These are phyloP conservation scores for Cossypha polioptera DNA, from an alignment of 2,797 vertebrate species.

Conservation along the genomic window DNA sequence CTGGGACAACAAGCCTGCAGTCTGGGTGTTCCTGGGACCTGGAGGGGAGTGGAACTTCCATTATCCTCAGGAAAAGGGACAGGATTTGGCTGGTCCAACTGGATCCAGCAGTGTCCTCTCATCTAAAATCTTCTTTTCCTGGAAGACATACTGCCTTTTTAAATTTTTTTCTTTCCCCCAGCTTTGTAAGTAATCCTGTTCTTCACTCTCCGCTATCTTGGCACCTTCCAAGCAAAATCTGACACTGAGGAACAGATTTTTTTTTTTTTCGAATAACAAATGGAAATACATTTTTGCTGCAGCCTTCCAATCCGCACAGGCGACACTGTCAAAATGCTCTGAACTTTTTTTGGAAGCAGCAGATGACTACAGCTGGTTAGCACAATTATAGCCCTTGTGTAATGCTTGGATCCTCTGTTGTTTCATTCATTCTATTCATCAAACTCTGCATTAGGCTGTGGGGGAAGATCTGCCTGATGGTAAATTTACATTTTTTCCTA, in stretches of 20 bases:
- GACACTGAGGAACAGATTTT: constrained; percentile 13
- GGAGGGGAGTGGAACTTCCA: not conserved
- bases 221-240: constrained; percentile 52
- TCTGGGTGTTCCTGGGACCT: not conserved
- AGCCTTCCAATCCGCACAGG: constrained; percentile 43
- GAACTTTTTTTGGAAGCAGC: constrained; percentile 65
- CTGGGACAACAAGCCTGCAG: not conserved
- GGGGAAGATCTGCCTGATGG: constrained; percentile 29
- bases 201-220: not conserved
- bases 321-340: constrained; percentile 54
- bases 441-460: constrained; percentile 17
- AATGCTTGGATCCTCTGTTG: constrained; percentile 56
- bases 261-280: not conserved
- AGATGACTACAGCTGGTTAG: constrained; percentile 71
- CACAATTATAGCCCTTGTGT: constrained; percentile 68
- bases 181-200: not conserved
- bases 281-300: constrained; percentile 53
- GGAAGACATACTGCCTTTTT: not conserved
- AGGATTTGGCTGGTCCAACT: not conserved
- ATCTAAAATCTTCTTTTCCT: not conserved
- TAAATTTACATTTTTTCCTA: constrained; percentile 52
- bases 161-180: accelerated
- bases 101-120: not conserved
- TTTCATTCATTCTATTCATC: constrained; percentile 71
- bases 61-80: not conserved